A percentile compares a stretch with the other conserved stretches of the same genome.
phyloP scores from a whole-genome alignment of 2,797 vertebrate species.

The Alfaro cultratus region DNA sequence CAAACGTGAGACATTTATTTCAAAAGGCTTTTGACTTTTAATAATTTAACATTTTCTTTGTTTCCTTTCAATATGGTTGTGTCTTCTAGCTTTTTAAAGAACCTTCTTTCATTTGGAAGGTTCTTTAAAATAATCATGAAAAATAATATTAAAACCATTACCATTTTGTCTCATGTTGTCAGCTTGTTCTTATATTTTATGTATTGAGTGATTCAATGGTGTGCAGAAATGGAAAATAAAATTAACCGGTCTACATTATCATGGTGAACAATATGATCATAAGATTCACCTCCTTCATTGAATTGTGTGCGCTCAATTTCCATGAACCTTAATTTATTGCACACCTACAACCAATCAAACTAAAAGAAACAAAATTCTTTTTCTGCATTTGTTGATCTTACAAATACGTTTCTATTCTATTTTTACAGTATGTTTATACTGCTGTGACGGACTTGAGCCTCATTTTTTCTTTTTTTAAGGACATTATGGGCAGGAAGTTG shows the following conservation, averaged over 20 bases:
- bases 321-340: neutral
- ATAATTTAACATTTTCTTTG: neutral
- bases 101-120: neutral
- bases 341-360: neutral
- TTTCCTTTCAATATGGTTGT: neutral
- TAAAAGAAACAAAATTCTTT: neutral
- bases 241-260: neutral
- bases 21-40: neutral
- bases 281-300: neutral
- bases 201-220: neutral
- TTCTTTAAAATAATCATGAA: neutral
- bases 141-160: neutral
- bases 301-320: neutral
- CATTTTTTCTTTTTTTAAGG: slow-evolving; percentile 27
- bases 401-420: neutral
- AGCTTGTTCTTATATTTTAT: neutral
- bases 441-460: slow-evolving; percentile 5
- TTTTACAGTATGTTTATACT: neutral
- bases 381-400: slow-evolving; percentile 5
- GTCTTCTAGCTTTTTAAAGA: neutral
- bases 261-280: neutral
- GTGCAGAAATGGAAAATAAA: neutral
- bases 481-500: slow-evolving; percentile 43
- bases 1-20: neutral
- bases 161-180: neutral